These are phyloP conservation scores for Pangasius sanitwongsei DNA, from an alignment of 2,797 vertebrate species.

Conservation along the genomic window DNA sequence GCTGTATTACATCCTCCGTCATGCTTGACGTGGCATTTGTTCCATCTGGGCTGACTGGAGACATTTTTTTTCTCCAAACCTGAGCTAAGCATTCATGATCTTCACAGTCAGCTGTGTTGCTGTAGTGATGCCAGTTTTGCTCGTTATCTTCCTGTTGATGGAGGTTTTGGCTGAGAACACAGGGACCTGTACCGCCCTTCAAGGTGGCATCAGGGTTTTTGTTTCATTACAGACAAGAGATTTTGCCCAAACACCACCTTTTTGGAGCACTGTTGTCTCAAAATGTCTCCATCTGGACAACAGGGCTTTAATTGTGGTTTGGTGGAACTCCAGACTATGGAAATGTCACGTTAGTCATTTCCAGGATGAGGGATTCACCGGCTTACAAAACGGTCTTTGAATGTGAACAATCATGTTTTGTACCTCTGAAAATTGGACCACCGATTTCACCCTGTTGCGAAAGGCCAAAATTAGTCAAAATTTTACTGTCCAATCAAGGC, in stretches of 20 bases:
- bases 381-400: constrained; percentile 22
- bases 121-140: constrained; percentile 14
- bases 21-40: neutral
- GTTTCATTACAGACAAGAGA: constrained; percentile 4
- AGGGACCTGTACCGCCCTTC: neutral
- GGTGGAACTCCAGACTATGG: constrained; percentile 24
- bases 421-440: constrained; percentile 12
- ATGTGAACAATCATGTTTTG: constrained; percentile 8
- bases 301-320: constrained; percentile 27
- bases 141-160: neutral
- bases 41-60: neutral
- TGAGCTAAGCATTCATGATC: constrained; percentile 5
- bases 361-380: constrained; percentile 21
- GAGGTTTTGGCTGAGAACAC: constrained; percentile 3
- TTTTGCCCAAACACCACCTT: constrained; percentile 16
- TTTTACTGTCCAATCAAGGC: neutral
- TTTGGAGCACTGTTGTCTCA: constrained; percentile 1
- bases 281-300: constrained; percentile 31
- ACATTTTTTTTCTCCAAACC: neutral
- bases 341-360: constrained; percentile 32
- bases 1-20: neutral
- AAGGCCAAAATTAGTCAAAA: neutral
- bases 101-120: neutral
- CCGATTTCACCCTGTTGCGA: constrained; percentile 1
- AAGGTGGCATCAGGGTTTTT: constrained; percentile 7